Evolutionary conservation across 1,140 invertebrate genomes (phyloP), one percentile per base, ranked within the genome.

Genomic region (Drosophila ambigua): DNA sequence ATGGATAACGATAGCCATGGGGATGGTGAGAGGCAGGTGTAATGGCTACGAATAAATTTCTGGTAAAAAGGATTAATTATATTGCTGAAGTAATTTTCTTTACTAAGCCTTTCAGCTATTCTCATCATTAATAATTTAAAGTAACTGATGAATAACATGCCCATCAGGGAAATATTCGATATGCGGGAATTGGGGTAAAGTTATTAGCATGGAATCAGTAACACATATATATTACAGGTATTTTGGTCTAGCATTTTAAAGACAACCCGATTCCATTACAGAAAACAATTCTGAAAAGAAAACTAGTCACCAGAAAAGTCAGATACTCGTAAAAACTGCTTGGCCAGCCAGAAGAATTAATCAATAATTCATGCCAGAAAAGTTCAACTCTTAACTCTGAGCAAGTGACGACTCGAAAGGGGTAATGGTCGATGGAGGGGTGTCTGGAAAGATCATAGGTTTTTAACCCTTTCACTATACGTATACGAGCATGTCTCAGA

Each of bases 401-500:
- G 23, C 24, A 26, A 49, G 35, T 28, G 9, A 24, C n/a, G 35
- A 4, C 4, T 4, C 35, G 4, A 13, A 15, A 39, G 26, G 6
- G 11, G 15, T 44, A 41, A 41, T 13, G 11, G 41, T 53, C 31
- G 52, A 15, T 24, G 16, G 15, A 48, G 28, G 16, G 16, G 35
- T 59, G 45, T 46, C 15, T 39, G 45, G 13, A 60, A 69, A 80
- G 73, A 84, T 82, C 79, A 69, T 73, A 79, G 79, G 88, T 83
- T 90, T 80, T 88, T 90, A 90, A 90, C 87, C 87, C 87, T 90
- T 90, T 90, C 83, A 89, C 79, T 89, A 73, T 65, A 79, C 78
- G 75, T 84, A 54, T 54, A 58, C 63, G 69, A 65, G 76, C 61
- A 79, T 79, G 78, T 84, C 59, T 59, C 58, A 63, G 69, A 65